Evolutionary conservation across 2,888 invertebrate genomes (phyloP).

Genomic region (Hyposoter dolosus): DNA sequence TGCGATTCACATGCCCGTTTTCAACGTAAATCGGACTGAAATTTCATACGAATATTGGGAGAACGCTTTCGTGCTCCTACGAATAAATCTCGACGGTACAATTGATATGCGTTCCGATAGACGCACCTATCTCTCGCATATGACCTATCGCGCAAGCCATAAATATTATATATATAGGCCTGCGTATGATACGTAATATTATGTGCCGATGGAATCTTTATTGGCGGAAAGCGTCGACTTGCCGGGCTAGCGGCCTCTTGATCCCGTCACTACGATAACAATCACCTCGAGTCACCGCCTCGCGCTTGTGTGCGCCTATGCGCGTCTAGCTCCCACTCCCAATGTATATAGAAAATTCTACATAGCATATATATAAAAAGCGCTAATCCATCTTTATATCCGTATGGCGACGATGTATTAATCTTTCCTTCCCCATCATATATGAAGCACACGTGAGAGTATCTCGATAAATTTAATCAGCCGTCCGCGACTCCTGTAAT

Average conservation of each 20-base stretch:
- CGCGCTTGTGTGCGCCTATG: background rate
- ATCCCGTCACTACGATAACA: no score
- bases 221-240: conserved; percentile 50
- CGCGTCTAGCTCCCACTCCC: background rate
- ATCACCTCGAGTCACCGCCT: background rate
- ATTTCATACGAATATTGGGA: background rate
- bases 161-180: no score
- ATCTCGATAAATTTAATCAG: conserved; percentile 68
- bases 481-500: background rate
- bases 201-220: conserved; percentile 62
- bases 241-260: background rate
- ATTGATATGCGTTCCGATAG: no score
- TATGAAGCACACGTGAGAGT: conserved; percentile 25
- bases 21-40: no score
- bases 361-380: no score
- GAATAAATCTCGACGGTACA: background rate
- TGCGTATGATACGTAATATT: conserved; percentile 24
- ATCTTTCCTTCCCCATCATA: no score
- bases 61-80: background rate
- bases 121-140: no score
- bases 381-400: conserved; percentile 2
- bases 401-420: background rate
- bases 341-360: no score
- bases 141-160: no score
- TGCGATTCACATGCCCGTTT: no score